These are phyloP conservation scores for Callocephalon fimbriatum DNA, from an alignment of 2,113 vertebrate genomes.

Conservation along the genomic window DNA sequence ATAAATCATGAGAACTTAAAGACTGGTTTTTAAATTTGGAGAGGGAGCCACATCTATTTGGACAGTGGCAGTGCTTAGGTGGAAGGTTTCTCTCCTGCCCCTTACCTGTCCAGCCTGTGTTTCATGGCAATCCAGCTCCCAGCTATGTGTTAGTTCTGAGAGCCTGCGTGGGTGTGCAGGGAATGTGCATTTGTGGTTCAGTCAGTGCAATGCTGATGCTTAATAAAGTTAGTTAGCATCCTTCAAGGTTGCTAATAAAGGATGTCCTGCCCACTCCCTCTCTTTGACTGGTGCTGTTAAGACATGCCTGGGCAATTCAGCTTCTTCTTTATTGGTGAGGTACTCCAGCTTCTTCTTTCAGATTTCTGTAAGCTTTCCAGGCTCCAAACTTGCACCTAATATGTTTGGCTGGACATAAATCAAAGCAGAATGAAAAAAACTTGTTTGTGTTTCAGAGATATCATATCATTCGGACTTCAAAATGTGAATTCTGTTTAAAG, in stretches of 20 bases:
- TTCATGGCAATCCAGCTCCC: not conserved
- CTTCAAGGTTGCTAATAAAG: not conserved
- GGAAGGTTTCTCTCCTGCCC: fast-evolving
- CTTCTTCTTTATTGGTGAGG: not conserved
- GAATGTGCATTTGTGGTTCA: not conserved
- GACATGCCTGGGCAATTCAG: constrained; percentile 26
- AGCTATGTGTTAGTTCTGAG: not conserved
- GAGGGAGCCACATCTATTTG: not conserved
- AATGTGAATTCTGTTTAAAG: constrained; percentile 52
- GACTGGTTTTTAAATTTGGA: not conserved
- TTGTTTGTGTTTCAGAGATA: constrained; percentile 44
- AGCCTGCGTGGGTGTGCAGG: not conserved
- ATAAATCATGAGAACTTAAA: not conserved
- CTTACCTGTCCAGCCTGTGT: not conserved
- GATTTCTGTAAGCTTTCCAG: not conserved
- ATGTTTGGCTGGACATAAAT: constrained; percentile 22
- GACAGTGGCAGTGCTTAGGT: fast-evolving
- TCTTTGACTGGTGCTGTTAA: not conserved
- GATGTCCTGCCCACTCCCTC: not conserved
- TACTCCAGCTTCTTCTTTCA: not conserved
- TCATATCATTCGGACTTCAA: constrained; percentile 30
- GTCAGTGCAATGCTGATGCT: not conserved
- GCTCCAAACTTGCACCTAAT: not conserved
- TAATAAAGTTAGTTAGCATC: not conserved
- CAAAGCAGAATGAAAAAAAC: constrained; percentile 6